Percentiles rank a stretch among this genome's conserved stretches.
These are phyloP conservation scores for Anabacerthia variegaticeps DNA, from an alignment of 2,797 vertebrate species.

Conservation along the genomic window DNA sequence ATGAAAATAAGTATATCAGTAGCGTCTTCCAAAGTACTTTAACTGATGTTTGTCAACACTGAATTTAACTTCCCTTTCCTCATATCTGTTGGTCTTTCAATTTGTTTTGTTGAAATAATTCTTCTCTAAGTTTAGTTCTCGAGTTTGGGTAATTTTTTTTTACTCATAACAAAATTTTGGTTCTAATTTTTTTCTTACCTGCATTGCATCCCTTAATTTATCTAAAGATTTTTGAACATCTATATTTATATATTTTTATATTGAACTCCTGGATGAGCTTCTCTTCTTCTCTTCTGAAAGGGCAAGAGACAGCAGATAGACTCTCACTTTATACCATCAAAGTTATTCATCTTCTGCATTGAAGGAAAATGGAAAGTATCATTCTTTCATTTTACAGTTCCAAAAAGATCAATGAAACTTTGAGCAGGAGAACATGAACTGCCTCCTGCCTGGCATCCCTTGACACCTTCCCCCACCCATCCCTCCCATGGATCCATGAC, in stretches of 20 bases:
- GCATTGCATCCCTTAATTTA: not conserved
- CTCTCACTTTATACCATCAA: conserved; percentile 8
- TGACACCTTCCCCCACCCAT: not conserved
- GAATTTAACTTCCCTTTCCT: not conserved
- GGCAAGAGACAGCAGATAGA: not conserved
- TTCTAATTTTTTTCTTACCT: not conserved
- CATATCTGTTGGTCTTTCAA: not conserved
- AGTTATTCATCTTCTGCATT: conserved; percentile 1
- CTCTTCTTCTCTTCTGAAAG: conserved; percentile 3
- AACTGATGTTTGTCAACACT: not conserved
- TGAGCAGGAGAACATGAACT: conserved; percentile 18
- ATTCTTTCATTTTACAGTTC: conserved; percentile 12
- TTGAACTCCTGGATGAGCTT: not conserved
- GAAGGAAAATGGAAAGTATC: conserved; percentile 4
- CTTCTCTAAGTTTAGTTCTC: not conserved
- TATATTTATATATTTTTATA: conserved; percentile 2
- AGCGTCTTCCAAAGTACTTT: not conserved
- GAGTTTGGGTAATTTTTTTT: not conserved
- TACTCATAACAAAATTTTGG: not conserved
- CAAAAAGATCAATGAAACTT: conserved; percentile 30
- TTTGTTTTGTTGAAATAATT: not conserved
- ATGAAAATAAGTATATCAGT: not conserved
- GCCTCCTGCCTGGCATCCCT: not conserved
- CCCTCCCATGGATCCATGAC: not conserved
- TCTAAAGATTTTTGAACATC: not conserved